Evolutionary conservation across 2,113 vertebrate genomes (phyloP).

Genomic region (Apus apus): DNA sequence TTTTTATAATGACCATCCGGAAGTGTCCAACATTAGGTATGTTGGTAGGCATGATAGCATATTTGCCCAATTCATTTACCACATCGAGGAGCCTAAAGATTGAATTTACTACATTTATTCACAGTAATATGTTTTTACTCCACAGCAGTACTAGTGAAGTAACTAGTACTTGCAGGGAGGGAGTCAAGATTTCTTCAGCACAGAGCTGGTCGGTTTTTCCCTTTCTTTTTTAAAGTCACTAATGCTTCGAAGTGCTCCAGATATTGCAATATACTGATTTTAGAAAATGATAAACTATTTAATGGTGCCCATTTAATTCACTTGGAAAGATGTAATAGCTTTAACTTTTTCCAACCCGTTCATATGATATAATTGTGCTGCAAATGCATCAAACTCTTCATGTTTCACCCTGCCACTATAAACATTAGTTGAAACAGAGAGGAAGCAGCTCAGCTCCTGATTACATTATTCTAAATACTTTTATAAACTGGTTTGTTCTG

Average conservation of each 20-base stretch:
- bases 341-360: neutral
- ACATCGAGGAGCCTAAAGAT: neutral
- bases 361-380: neutral
- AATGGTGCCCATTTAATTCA: slow-evolving; percentile 4
- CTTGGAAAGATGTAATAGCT: neutral
- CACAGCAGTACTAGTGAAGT: neutral
- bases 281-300: slow-evolving; percentile 10
- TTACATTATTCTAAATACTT: neutral
- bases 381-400: neutral
- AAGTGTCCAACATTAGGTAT: neutral
- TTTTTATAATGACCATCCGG: neutral
- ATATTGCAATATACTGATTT: neutral
- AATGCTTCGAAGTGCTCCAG: neutral
- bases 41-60: neutral
- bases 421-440: neutral
- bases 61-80: neutral
- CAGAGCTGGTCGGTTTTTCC: neutral
- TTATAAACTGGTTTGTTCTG: neutral
- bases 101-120: neutral
- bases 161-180: neutral
- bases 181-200: neutral
- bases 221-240: neutral
- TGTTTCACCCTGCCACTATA: neutral
- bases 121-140: neutral
- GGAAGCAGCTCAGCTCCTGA: neutral